These are phyloP conservation scores for Proisotoma minuta DNA, from an alignment of 2,888 invertebrate species.

Conservation along the genomic window DNA sequence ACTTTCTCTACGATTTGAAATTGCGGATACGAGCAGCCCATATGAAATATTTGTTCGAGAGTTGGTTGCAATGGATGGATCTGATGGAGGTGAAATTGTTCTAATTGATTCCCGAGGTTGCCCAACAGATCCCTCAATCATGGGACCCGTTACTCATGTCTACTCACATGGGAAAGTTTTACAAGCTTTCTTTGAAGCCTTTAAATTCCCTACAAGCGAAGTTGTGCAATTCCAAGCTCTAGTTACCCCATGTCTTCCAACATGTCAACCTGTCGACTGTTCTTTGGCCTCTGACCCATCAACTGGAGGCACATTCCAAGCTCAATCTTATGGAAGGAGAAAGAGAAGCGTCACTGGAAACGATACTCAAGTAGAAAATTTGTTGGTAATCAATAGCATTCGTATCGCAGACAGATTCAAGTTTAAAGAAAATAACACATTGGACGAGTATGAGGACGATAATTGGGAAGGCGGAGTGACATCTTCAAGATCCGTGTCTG, in stretches of 20 bases:
- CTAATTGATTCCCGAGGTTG: conserved; percentile 54
- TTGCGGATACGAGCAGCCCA: conserved; percentile 51
- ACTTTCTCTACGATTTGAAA: conserved; percentile 53
- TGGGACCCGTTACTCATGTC: conserved; percentile 58
- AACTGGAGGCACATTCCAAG: conserved; percentile 50
- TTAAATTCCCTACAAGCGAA: conserved; percentile 52
- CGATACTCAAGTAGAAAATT: conserved; percentile 35
- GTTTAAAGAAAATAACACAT: conserved; percentile 36
- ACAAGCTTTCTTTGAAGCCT: conserved; percentile 52
- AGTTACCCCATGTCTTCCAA: conserved; percentile 51
- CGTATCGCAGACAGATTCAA: conserved; percentile 49
- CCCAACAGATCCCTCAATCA: conserved; percentile 52
- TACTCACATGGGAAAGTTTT: conserved; percentile 46
- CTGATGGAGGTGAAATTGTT: conserved; percentile 51
- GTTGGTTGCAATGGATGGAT: conserved; percentile 53
- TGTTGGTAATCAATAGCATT: conserved; percentile 48
- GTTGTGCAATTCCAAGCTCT: conserved; percentile 52
- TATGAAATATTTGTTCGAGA: conserved; percentile 55
- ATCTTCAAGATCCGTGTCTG: conserved; percentile 33
- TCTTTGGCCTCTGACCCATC: conserved; percentile 49
- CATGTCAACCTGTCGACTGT: conserved; percentile 50
- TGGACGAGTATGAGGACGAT: conserved; percentile 19
- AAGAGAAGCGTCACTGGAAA: conserved; percentile 29
- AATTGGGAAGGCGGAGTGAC: conserved; percentile 27
- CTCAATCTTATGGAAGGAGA: conserved; percentile 45